These are phyloP conservation scores for Tetrapedia diversipes DNA, from an alignment of 2,888 invertebrate genomes.

Conservation along the genomic window DNA sequence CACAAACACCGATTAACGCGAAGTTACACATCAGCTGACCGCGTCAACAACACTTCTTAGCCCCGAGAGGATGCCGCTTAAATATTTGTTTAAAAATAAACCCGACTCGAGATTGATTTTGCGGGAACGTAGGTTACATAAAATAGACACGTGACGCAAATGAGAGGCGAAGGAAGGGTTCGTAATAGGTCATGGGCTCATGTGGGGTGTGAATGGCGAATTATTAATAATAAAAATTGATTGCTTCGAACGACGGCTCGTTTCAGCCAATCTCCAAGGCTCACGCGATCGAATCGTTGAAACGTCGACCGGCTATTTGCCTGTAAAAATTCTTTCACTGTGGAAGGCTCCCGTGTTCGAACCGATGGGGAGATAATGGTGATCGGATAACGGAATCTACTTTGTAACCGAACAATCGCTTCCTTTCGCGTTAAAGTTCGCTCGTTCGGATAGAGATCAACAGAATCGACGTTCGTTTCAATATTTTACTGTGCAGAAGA, in stretches of 20 bases:
- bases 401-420: too few species aligned
- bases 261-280: constrained; percentile 60
- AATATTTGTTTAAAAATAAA: constrained; percentile 63
- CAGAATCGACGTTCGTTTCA: too few species aligned
- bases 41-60: neutral
- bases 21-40: neutral
- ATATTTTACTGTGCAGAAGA: too few species aligned
- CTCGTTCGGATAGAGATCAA: too few species aligned
- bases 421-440: too few species aligned
- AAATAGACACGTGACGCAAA: constrained; percentile 70
- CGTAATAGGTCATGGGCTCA: constrained; percentile 70
- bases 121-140: constrained; percentile 51
- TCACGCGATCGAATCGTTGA: constrained; percentile 54
- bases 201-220: constrained; percentile 71
- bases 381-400: too few species aligned
- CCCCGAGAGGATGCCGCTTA: constrained; percentile 31
- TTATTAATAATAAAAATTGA: constrained; percentile 76
- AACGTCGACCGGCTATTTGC: constrained; percentile 25
- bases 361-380: too few species aligned
- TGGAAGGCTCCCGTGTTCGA: too few species aligned
- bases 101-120: constrained; percentile 56
- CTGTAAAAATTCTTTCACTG: neutral
- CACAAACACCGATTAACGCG: too few species aligned
- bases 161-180: constrained; percentile 64
- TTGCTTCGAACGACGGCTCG: constrained; percentile 67